phyloP scores from a whole-genome alignment of 2,888 invertebrate genomes.

The Acleris sparsana region DNA sequence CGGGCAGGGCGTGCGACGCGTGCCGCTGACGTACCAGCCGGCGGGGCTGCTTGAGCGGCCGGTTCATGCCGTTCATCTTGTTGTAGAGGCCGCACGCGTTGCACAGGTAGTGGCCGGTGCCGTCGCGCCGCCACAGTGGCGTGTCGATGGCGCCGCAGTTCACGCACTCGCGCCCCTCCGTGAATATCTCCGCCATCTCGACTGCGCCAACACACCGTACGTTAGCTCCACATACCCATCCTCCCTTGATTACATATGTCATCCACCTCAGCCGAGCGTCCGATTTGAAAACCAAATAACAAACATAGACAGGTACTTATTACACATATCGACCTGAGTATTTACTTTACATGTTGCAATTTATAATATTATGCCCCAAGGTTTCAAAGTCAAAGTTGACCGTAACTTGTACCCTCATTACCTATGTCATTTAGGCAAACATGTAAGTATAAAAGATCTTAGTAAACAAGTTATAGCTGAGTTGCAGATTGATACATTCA shows the following conservation, averaged over 20 bases:
- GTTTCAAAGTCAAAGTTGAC: too few species aligned
- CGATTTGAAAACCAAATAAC: conserved; percentile 16
- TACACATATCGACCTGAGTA: background rate
- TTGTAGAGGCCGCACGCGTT: conserved; percentile 99
- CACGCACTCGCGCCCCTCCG: conserved; percentile 98
- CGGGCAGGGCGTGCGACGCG: conserved; percentile 69
- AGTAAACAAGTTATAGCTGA: background rate
- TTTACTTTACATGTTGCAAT: too few species aligned
- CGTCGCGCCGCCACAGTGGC: conserved; percentile 99
- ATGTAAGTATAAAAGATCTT: background rate
- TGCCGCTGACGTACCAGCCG: conserved; percentile 94
- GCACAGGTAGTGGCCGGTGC: conserved; percentile 99
- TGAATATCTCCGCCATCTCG: conserved; percentile 90
- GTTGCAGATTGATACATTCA: background rate
- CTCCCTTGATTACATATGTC: conserved; percentile 17
- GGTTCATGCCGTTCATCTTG: conserved; percentile 99
- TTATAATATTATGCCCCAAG: too few species aligned
- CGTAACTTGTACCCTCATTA: too few species aligned
- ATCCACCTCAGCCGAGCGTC: conserved; percentile 46
- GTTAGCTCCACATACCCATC: conserved; percentile 32
- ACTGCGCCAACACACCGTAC: conserved; percentile 60
- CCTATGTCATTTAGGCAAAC: too few species aligned
- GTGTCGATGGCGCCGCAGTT: conserved; percentile 99
- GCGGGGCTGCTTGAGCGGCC: conserved; percentile 98
- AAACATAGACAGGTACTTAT: background rate